These are phyloP conservation scores for Pseudorhiza aurosa DNA, from an alignment of 30 jellyfish, hydroid and myxozoan genomes.

Conservation along the genomic window DNA sequence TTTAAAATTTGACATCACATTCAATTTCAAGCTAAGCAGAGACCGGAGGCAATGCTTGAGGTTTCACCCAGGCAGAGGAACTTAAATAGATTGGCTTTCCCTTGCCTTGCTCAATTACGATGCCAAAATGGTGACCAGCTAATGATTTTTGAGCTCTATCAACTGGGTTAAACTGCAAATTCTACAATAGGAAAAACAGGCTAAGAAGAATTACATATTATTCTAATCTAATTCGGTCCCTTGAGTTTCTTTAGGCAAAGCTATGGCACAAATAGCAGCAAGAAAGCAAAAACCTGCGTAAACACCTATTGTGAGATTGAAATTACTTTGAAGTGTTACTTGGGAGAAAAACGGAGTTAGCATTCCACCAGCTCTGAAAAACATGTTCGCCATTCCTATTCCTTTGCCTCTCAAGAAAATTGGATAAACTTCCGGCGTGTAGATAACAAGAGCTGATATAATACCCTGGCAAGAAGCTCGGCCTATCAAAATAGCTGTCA, in stretches of 20 bases:
- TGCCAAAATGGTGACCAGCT: too few relatives aligned
- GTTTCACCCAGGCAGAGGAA: too few relatives aligned
- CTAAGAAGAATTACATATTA: too few relatives aligned
- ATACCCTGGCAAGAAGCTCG: conserved; percentile 65
- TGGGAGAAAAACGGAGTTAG: conserved; percentile 67
- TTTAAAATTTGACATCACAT: too few relatives aligned
- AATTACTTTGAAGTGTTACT: conserved; percentile 38
- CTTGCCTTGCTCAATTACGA: too few relatives aligned
- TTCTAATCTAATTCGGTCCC: conserved; percentile 60
- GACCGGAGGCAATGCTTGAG: too few relatives aligned
- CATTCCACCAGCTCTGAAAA: conserved; percentile 67
- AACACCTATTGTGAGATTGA: conserved; percentile 29
- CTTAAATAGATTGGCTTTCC: too few relatives aligned
- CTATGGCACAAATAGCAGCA: conserved; percentile 30
- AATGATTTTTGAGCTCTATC: too few relatives aligned
- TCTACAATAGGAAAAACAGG: too few relatives aligned
- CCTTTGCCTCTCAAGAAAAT: conserved; percentile 74
- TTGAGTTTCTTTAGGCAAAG: conserved; percentile 65
- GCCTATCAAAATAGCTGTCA: conserved; percentile 36
- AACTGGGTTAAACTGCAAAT: too few relatives aligned
- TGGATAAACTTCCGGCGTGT: conserved; percentile 85
- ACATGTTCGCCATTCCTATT: conserved; percentile 57
- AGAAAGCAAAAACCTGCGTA: conserved; percentile 44
- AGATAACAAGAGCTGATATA: conserved; percentile 53
- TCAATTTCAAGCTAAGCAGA: too few relatives aligned